phyloP scores from a whole-genome alignment of 2,113 vertebrate species.

The Atractosteus spatula region DNA sequence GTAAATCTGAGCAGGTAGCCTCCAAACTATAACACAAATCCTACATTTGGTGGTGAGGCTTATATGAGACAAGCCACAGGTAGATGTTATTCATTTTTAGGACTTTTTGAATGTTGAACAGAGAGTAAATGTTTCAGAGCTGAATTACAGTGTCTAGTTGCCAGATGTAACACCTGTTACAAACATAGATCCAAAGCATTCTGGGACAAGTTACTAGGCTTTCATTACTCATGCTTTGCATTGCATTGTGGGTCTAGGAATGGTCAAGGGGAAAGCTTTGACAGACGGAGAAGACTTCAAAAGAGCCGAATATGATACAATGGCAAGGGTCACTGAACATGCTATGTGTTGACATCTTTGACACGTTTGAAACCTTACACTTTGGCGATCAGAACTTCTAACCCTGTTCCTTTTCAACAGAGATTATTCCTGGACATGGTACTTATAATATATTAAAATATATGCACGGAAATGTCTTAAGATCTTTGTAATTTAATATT shows the following conservation, averaged over 20 bases:
- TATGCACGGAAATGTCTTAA: too few species aligned
- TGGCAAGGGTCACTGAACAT: slow-evolving; percentile 24
- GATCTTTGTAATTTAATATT: too few species aligned
- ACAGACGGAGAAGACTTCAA: slow-evolving; percentile 22
- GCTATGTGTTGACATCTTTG: slow-evolving; percentile 44
- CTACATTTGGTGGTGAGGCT: slow-evolving; percentile 2
- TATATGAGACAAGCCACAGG: slow-evolving; percentile 17
- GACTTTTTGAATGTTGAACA: slow-evolving; percentile 21
- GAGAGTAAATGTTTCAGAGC: slow-evolving; percentile 17
- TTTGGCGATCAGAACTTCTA: background rate
- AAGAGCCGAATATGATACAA: slow-evolving; percentile 11
- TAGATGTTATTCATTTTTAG: slow-evolving; percentile 18
- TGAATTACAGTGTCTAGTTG: slow-evolving; percentile 29
- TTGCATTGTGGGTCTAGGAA: slow-evolving; percentile 22
- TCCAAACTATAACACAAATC: too few species aligned
- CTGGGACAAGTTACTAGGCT: slow-evolving; percentile 26
- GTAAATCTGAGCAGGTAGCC: too few species aligned
- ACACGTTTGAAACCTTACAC: slow-evolving; percentile 49
- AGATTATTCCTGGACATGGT: slow-evolving; percentile 32
- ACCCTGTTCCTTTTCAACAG: slow-evolving; percentile 40
- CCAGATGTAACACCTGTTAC: slow-evolving; percentile 38
- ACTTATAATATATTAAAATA: background rate
- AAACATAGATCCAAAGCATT: slow-evolving; percentile 35
- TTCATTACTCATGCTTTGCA: slow-evolving; percentile 14
- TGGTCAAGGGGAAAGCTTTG: slow-evolving; percentile 29